Evolutionary conservation across 2,797 vertebrate species (phyloP).

Genomic region (Leucoraja ocellata): DNA sequence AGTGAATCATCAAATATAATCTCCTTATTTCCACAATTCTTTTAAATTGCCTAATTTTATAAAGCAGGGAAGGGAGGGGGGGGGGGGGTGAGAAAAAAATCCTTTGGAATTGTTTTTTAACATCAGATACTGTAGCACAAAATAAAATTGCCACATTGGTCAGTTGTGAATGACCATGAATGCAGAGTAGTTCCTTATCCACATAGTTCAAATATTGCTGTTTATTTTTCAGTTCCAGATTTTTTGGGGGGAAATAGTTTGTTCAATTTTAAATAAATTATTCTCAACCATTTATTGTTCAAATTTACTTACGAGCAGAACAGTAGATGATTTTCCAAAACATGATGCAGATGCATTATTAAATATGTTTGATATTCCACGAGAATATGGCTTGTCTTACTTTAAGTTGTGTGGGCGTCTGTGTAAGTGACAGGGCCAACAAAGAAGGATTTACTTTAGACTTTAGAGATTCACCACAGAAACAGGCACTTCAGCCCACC

Average conservation of each 20-base stretch:
- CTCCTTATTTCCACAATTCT: constrained; percentile 60
- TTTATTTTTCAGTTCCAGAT: constrained; percentile 9
- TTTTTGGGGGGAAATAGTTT: not conserved
- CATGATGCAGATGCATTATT: not conserved
- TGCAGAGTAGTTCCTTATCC: not conserved
- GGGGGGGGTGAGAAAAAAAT: not conserved
- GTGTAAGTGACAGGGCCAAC: too few relatives aligned
- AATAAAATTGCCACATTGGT: not conserved
- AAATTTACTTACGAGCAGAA: not conserved
- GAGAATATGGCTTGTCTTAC: not conserved
- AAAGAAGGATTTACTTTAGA: not conserved
- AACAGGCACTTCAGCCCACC: too few relatives aligned
- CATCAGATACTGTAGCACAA: not conserved
- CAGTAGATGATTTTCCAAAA: not conserved
- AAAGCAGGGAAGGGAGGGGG: too few relatives aligned
- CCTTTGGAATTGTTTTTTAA: not conserved
- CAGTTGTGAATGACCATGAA: constrained; percentile 19
- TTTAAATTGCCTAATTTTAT: constrained; percentile 17
- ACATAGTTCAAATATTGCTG: not conserved
- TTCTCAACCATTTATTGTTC: not conserved
- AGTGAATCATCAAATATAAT: constrained; percentile 82
- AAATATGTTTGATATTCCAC: not conserved
- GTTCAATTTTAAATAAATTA: constrained; percentile 9
- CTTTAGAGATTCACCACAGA: too few relatives aligned
- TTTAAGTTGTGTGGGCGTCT: not conserved